Conservation (phyloP, 2,888 invertebrate species). For the Parnassius orleans region DNA sequence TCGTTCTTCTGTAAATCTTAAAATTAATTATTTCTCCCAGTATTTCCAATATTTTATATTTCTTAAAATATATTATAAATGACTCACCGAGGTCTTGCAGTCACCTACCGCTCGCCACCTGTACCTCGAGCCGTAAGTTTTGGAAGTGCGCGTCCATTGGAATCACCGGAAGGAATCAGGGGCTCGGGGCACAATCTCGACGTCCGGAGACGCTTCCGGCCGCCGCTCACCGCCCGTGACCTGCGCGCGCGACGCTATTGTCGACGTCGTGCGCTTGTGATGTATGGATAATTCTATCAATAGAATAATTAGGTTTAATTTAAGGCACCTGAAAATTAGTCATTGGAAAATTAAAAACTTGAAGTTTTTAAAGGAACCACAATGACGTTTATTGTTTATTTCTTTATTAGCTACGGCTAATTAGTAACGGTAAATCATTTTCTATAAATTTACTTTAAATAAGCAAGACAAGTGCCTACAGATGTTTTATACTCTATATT, state of each 20-base stretch:
- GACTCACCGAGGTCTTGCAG: background rate
- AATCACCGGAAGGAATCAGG: slow-evolving; percentile 77
- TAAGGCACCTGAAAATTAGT: background rate
- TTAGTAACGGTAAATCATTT: no score
- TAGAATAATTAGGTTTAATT: slow-evolving; percentile 9
- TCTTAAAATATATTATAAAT: background rate
- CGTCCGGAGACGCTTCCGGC: slow-evolving; percentile 72
- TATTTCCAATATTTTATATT: background rate
- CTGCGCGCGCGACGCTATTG: slow-evolving; percentile 60
- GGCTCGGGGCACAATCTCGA: slow-evolving; percentile 74
- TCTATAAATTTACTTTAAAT: no score
- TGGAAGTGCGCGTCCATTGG: slow-evolving; percentile 37
- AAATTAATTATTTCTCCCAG: no score
- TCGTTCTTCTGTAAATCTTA: no score
- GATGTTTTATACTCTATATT: no score
- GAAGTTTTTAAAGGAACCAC: no score
- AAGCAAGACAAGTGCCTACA: no score
- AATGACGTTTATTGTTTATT: no score
- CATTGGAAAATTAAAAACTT: no score
- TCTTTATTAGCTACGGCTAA: no score
- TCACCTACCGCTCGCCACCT: slow-evolving; percentile 15
- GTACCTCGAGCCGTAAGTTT: slow-evolving; percentile 32
- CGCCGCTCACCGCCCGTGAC: slow-evolving; percentile 57
- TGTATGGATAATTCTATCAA: slow-evolving; percentile 7
- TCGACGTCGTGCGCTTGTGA: slow-evolving; percentile 37